Base-by-base conservation (phyloP, 53 echinoderm and acorn worm genomes). In the Patiria pectinifera region DNA sequence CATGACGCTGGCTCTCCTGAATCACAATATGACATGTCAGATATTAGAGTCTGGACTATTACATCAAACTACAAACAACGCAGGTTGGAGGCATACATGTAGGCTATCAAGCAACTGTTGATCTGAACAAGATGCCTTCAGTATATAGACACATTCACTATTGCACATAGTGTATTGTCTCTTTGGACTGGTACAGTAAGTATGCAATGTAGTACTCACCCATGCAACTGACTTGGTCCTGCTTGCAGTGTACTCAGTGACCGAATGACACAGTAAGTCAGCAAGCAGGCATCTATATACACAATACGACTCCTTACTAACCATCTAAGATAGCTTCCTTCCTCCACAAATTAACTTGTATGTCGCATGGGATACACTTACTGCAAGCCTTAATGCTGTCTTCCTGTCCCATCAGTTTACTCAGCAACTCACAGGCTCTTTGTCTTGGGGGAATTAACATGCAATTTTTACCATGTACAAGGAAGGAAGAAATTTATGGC, bases 1-100 rank as follows among this genome's bases (percentile, higher is more conserved):
- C 93, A 91, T 98, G 96, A 66, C 96, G 80, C 70, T 98, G 95
- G 81, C 94, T 96, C 81, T 98, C 99, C 99, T 98, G 91, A 24
- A 63, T 26, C 80, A 71, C 12, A 82, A 45, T 59, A 18, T 18
- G 53, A 2, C 22, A 18, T 0, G 11, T 3, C 4, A 84, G 48
- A 26, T 11, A 24, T 63, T 60, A 84, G 46, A 61, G 22, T 4
- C 53, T 13, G 45, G 35, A 35, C 35, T 35, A 35, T 35, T 35
- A 35, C 35, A 35, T 35, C 35, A 35, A 35, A 35, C 35, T 35
- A 35, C 35, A 35, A 0, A 35, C 35, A 35, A 35, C 35, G 35
- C 35, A 35, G 35, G 35, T 35, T 0, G 35, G 35, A 35, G 35
- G 35, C 35, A 35, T 35, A 35, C 35, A 35, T 35, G 35, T 35